A percentile compares a stretch with the other conserved stretches of the same genome.
Evolutionary conservation across 2,113 vertebrate genomes (phyloP).

Genomic region (Bos javanicus): DNA sequence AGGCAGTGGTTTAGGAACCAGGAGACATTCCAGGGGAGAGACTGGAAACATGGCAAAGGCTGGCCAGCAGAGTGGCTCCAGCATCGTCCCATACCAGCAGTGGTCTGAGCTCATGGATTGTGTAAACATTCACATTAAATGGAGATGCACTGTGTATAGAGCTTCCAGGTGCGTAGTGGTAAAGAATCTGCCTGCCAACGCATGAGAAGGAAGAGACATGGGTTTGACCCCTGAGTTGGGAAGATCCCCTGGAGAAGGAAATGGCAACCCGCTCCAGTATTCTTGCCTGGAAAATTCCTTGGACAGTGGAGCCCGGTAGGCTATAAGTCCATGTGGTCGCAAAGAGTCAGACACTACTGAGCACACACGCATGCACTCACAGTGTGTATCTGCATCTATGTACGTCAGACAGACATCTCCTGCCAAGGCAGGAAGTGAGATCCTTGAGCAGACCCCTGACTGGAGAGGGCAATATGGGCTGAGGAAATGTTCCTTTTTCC

Average conservation of each 20-base stretch:
- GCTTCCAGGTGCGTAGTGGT: neutral
- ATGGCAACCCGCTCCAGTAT: neutral
- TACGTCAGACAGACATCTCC: neutral
- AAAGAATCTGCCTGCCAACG: neutral
- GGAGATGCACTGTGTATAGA: neutral
- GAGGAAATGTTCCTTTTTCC: neutral
- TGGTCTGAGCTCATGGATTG: neutral
- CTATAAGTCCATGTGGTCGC: fast-evolving
- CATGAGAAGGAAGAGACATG: neutral
- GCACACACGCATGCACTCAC: neutral
- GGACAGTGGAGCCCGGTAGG: neutral
- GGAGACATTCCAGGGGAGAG: neutral
- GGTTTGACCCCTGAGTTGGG: neutral
- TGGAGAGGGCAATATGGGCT: neutral
- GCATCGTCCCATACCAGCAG: neutral
- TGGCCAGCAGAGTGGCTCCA: neutral
- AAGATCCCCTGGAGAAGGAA: neutral
- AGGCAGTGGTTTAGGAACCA: neutral
- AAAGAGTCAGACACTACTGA: neutral
- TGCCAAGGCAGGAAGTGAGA: neutral
- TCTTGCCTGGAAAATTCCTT: neutral
- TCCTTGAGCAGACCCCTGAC: neutral
- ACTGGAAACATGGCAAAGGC: neutral
- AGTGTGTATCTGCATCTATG: no score
- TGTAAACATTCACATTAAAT: neutral